phyloP scores from a whole-genome alignment of 2,797 vertebrate species.

The Pangasius sanitwongsei region DNA sequence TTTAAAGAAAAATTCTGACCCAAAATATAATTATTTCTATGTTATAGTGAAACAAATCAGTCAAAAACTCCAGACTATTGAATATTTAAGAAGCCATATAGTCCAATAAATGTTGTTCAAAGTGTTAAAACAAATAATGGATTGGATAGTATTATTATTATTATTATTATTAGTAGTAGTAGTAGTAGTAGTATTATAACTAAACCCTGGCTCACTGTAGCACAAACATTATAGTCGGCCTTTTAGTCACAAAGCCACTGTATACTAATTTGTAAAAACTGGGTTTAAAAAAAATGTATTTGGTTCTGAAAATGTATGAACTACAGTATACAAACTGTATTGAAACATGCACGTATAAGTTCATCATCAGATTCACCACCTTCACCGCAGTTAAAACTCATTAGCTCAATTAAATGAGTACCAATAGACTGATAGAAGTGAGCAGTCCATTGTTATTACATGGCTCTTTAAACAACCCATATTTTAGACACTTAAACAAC shows the following conservation, averaged over 20 bases:
- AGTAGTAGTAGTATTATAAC: no score
- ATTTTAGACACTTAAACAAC: conserved; percentile 80
- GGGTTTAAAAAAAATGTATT: neutral
- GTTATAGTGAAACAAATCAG: neutral
- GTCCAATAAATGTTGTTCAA: neutral
- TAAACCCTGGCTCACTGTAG: neutral
- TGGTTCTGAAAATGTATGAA: neutral
- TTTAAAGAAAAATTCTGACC: neutral
- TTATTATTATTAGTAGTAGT: neutral
- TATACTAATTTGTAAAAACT: neutral
- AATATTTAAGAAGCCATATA: neutral
- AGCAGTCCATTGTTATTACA: conserved; percentile 79
- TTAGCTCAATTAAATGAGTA: conserved; percentile 72
- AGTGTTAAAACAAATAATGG: neutral
- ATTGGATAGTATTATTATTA: neutral
- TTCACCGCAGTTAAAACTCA: conserved; percentile 72
- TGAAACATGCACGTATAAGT: neutral
- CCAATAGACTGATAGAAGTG: conserved; percentile 62
- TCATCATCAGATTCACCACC: conserved; percentile 8
- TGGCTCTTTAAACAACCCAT: conserved; percentile 86
- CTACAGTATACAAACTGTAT: neutral
- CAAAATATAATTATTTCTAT: neutral
- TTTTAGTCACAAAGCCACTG: neutral
- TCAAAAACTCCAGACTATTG: neutral
- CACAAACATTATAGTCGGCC: neutral